These are phyloP conservation scores for Nymphalis io DNA, from an alignment of 1,140 invertebrate species.

Conservation along the genomic window DNA sequence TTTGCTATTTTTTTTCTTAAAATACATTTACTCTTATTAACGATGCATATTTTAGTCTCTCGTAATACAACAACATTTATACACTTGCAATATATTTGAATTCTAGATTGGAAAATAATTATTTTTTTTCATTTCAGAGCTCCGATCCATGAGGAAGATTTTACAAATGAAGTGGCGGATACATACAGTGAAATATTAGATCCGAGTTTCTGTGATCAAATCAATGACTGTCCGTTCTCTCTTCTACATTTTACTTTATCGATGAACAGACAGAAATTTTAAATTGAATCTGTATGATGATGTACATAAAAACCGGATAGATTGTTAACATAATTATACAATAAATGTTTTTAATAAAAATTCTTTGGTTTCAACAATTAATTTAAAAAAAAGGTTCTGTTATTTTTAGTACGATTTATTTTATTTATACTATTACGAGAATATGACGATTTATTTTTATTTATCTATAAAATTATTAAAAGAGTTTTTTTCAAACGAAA, in stretches of 20 bases:
- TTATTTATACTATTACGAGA: too few relatives aligned
- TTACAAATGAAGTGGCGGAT: constrained; percentile 53
- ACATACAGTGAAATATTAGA: constrained; percentile 54
- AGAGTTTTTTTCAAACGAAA: too few relatives aligned
- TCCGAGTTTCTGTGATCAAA: constrained; percentile 50
- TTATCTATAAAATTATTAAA: too few relatives aligned
- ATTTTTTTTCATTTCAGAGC: constrained; percentile 44
- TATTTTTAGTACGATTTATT: too few relatives aligned
- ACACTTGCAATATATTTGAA: neutral
- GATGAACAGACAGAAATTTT: constrained; percentile 56
- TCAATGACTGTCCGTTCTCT: constrained; percentile 62
- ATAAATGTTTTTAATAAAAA: too few relatives aligned
- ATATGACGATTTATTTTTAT: too few relatives aligned
- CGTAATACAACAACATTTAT: neutral
- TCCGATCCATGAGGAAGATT: constrained; percentile 56
- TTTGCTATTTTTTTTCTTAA: too few relatives aligned
- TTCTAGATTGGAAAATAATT: too few relatives aligned
- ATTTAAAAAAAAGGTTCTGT: too few relatives aligned
- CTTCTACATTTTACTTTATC: constrained; percentile 55
- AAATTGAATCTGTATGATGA: neutral
- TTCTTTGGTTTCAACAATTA: too few relatives aligned
- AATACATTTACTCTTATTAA: neutral
- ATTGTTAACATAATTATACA: too few relatives aligned
- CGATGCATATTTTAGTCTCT: neutral
- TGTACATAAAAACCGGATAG: neutral